Conservation (phyloP, 1,140 invertebrate genomes). For the Pseudomyrmex cubaensis region DNA sequence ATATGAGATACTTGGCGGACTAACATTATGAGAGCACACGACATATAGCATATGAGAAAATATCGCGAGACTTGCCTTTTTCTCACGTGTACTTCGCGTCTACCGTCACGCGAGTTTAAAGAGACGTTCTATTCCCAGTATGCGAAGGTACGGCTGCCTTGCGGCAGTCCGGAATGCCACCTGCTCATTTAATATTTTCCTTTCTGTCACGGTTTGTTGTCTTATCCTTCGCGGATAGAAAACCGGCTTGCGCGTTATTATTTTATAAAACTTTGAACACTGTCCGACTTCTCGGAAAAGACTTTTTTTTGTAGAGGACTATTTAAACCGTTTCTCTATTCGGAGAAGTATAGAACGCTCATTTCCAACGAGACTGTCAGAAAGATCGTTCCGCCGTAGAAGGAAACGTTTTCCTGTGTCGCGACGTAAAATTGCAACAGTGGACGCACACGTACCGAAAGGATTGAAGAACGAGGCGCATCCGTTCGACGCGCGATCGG, state of each 20-base stretch:
- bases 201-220: conserved; percentile 21
- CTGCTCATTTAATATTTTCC: conserved; percentile 54
- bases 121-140: conserved; percentile 69
- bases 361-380: conserved; percentile 6
- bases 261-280: background rate
- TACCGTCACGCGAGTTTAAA: conserved; percentile 70
- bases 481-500: conserved; percentile 68
- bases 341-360: background rate
- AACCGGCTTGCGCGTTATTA: background rate
- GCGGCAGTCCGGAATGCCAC: conserved; percentile 34
- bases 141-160: conserved; percentile 35
- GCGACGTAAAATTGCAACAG: conserved; percentile 64
- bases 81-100: conserved; percentile 67
- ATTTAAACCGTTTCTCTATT: too few species aligned
- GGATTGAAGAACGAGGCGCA: conserved; percentile 74
- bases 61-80: conserved; percentile 63
- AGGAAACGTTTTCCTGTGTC: conserved; percentile 65
- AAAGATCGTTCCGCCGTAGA: conserved; percentile 61
- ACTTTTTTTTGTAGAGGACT: background rate
- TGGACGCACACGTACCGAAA: conserved; percentile 37
- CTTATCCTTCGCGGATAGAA: conserved; percentile 1
- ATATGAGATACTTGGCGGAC: background rate
- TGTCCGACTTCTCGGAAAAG: background rate
- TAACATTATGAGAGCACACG: conserved; percentile 41
- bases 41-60: conserved; percentile 60